Evolutionary conservation across 2,888 invertebrate species (phyloP), one percentile per base, ranked within the genome.

Genomic region (Meteorus colon): DNA sequence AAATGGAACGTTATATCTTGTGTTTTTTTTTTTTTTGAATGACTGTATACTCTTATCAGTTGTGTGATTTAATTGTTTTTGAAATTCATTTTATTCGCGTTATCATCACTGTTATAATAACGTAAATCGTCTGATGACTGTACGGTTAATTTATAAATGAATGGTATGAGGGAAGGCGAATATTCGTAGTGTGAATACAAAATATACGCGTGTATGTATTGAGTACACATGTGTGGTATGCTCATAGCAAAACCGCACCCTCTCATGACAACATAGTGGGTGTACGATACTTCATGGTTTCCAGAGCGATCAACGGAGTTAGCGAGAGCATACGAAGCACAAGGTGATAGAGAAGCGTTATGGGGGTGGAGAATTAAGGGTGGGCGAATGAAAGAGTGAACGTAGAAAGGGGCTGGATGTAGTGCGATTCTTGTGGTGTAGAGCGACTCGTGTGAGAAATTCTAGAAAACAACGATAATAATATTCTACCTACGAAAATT

Each of bases 21-120:
- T 24, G n/a, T 24, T 24, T 24, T 24, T 34, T 34, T 34, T 34
- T 34, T 34, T 34, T 34, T 34, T 34, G 1, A 34, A 6, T 34
- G 1, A 34, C 34, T 6, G 34, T 24, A 8, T 34, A 31, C 70
- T 59, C 27, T 59, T 41, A 70, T 60, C 60, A 60, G 55, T 70
- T 31, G 10, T 27, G 0, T 19, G 8, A 12, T 51, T 34, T 37
- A 69, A 69, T 69, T 69, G 59, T 67, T 16, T 29, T 67, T 29
- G n/a, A 29, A 62, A 29, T 14, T 62, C n/a, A 62, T 29, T 62
- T 31, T 16, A 29, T 27, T 31, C n/a, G 27, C 27, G 4, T 62
- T 29, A 29, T 29, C 4, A 29, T 62, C 2, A 62, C 31, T 29
- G 27, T 29, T 5, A 6, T 62, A 29, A 55, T 2, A 10, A 10